Percentiles rank a stretch among this genome's conserved stretches.
These are phyloP conservation scores for Junonia oenone DNA, from an alignment of 2,888 invertebrate species.

Conservation along the genomic window DNA sequence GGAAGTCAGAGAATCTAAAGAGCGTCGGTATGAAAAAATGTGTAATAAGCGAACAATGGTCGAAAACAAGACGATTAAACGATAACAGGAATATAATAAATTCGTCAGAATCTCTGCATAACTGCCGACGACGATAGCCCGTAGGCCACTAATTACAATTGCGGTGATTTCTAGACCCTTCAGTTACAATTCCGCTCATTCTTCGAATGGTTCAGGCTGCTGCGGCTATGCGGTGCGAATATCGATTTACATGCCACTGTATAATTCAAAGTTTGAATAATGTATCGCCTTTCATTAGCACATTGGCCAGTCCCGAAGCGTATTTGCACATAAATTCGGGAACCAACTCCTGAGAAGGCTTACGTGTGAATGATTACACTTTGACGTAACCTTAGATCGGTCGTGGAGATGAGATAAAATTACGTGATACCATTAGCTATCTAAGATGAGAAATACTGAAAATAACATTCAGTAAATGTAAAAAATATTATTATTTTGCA, in stretches of 20 bases:
- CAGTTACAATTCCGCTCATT: slow-evolving; percentile 43
- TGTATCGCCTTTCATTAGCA: slow-evolving; percentile 79
- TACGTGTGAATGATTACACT: slow-evolving; percentile 68
- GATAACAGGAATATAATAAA: slow-evolving; percentile 27
- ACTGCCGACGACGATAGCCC: slow-evolving; percentile 23
- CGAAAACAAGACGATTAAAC: slow-evolving; percentile 12
- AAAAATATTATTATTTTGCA: not conserved
- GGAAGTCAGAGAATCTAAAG: slow-evolving; percentile 2
- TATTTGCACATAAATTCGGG: slow-evolving; percentile 78
- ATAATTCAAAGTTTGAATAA: slow-evolving; percentile 79
- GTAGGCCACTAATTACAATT: slow-evolving; percentile 32
- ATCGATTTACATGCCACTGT: slow-evolving; percentile 78
- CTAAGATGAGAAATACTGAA: too few relatives aligned
- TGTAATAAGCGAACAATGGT: not conserved
- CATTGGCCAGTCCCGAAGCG: slow-evolving; percentile 72
- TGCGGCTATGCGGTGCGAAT: slow-evolving; percentile 74
- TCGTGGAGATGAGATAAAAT: slow-evolving; percentile 21
- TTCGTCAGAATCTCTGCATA: slow-evolving; percentile 27
- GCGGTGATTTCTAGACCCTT: slow-evolving; percentile 33
- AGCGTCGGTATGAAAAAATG: not conserved
- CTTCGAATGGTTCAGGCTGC: slow-evolving; percentile 61
- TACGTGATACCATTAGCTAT: not conserved
- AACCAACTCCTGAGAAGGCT: slow-evolving; percentile 68
- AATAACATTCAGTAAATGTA: not conserved
- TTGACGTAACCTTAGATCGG: slow-evolving; percentile 34